phyloP scores from a whole-genome alignment of 2,888 invertebrate genomes.

The Thysanoteuthis rhombus region DNA sequence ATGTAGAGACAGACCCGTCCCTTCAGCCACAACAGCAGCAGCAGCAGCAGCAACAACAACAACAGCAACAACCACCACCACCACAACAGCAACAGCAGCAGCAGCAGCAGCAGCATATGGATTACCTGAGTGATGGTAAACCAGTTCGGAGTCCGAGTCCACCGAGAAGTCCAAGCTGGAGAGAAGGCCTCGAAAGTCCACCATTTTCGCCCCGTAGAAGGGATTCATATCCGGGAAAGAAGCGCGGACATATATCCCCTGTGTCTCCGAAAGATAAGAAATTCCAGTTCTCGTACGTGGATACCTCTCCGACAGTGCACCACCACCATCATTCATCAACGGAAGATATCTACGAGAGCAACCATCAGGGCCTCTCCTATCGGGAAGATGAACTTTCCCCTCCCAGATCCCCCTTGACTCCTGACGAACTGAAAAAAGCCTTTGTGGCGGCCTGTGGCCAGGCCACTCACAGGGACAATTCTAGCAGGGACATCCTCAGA shows the following conservation, averaged over 20 bases:
- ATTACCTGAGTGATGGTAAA: conserved; percentile 32
- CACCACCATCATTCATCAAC: conserved; percentile 42
- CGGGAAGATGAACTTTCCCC: conserved; percentile 33
- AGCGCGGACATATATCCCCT: conserved; percentile 52
- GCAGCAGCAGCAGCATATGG: conserved; percentile 16
- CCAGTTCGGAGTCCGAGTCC: conserved; percentile 55
- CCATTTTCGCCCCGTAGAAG: conserved; percentile 60
- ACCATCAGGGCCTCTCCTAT: conserved; percentile 13
- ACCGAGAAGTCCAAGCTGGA: conserved; percentile 65
- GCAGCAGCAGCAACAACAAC: conserved; percentile 19
- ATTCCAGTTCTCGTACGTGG: conserved; percentile 56
- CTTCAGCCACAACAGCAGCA: no score
- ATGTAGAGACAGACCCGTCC: not conserved
- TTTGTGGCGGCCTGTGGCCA: conserved; percentile 45
- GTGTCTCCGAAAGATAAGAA: conserved; percentile 60
- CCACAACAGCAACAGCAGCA: conserved; percentile 30
- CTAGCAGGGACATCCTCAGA: conserved; percentile 15
- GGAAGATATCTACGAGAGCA: conserved; percentile 43
- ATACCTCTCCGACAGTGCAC: conserved; percentile 57
- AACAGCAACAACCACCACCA: conserved; percentile 20
- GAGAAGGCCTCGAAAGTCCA: conserved; percentile 60
- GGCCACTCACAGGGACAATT: conserved; percentile 13
- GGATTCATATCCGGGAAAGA: conserved; percentile 61
- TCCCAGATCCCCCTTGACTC: conserved; percentile 54
- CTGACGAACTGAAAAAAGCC: conserved; percentile 50